These are phyloP conservation scores for Alloscopus bannaensis DNA, from an alignment of 2,888 invertebrate genomes.

Conservation along the genomic window DNA sequence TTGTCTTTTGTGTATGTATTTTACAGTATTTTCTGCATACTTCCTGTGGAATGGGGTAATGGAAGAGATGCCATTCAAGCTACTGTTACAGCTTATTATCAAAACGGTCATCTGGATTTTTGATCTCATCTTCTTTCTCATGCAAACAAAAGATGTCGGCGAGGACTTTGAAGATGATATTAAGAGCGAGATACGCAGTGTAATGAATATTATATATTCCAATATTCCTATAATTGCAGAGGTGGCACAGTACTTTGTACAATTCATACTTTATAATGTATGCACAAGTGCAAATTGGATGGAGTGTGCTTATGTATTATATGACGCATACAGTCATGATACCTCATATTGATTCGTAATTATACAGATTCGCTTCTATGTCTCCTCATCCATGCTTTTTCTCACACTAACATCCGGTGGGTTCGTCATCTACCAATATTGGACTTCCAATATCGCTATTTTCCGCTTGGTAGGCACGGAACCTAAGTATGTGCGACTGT, in stretches of 20 bases:
- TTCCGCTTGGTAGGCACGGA: constrained; percentile 67
- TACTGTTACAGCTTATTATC: constrained; percentile 57
- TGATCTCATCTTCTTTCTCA: constrained; percentile 61
- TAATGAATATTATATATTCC: no score
- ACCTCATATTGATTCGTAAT: not conserved
- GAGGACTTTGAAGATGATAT: constrained; percentile 32
- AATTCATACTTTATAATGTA: no score
- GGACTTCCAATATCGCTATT: constrained; percentile 54
- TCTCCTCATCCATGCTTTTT: constrained; percentile 52
- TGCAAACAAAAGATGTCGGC: constrained; percentile 25
- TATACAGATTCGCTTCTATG: constrained; percentile 63
- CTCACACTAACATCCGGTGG: constrained; percentile 41
- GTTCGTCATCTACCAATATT: constrained; percentile 60
- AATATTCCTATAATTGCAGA: no score
- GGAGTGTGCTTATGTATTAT: not conserved
- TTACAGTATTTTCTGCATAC: constrained; percentile 57
- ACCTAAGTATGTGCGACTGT: constrained; percentile 63
- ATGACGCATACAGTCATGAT: no score
- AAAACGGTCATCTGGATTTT: constrained; percentile 58
- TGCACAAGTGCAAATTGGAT: no score
- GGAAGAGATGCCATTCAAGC: constrained; percentile 63
- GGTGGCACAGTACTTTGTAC: no score
- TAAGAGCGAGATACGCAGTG: constrained; percentile 25
- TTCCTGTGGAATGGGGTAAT: constrained; percentile 60
- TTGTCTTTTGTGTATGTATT: not conserved